Evolutionary conservation across 1,140 invertebrate species (phyloP).

Genomic region (Panagrolaimus sp.): DNA sequence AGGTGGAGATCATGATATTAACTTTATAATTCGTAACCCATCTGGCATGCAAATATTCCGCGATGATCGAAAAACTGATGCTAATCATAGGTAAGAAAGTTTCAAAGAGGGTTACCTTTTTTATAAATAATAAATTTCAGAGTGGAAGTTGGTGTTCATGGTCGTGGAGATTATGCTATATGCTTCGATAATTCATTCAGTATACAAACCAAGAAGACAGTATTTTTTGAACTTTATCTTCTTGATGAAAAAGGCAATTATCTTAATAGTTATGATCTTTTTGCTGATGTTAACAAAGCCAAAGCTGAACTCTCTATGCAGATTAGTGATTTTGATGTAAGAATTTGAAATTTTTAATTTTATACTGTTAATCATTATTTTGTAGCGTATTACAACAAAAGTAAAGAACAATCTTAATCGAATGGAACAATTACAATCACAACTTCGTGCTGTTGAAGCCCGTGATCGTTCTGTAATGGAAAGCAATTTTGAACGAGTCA

Average conservation of each 20-base stretch:
- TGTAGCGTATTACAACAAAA: conserved; percentile 57
- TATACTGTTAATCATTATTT: conserved; percentile 34
- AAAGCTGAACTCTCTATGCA: conserved; percentile 12
- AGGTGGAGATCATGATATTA: conserved; percentile 61
- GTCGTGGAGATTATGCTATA: conserved; percentile 59
- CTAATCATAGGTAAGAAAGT: conserved; percentile 54
- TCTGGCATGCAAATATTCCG: conserved; percentile 50
- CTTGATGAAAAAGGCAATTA: conserved; percentile 55
- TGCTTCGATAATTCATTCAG: conserved; percentile 62
- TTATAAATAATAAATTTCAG: conserved; percentile 1
- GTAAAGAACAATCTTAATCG: conserved; percentile 59
- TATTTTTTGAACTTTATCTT: conserved; percentile 60
- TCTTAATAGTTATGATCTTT: conserved; percentile 31
- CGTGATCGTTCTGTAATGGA: conserved; percentile 59
- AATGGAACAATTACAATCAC: conserved; percentile 58
- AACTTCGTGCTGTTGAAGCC: conserved; percentile 59
- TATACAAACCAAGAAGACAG: conserved; percentile 57
- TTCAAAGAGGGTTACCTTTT: background rate
- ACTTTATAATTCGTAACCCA: conserved; percentile 54
- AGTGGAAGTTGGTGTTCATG: conserved; percentile 30
- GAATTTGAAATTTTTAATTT: conserved; percentile 5
- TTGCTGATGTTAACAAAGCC: conserved; percentile 12
- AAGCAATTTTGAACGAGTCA: conserved; percentile 60
- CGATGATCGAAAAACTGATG: conserved; percentile 56
- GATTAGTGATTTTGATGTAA: conserved; percentile 16